These are phyloP conservation scores for Acrossocheilus wenchowensis DNA, from an alignment of 2,797 vertebrate genomes.

Conservation along the genomic window DNA sequence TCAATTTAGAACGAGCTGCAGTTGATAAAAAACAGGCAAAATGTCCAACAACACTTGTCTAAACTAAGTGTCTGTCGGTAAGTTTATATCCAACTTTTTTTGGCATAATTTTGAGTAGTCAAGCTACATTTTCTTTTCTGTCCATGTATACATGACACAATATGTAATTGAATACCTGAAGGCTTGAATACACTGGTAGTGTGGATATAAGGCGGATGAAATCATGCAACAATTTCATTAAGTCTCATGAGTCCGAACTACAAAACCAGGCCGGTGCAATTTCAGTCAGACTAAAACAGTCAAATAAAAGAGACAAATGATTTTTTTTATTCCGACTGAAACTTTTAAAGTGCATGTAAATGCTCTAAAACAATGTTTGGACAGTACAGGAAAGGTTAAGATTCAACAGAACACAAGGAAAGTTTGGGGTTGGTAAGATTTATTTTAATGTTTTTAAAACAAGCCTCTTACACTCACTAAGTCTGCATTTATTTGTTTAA, in stretches of 20 bases:
- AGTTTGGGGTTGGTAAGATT: background rate
- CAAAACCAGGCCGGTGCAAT: background rate
- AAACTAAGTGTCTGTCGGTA: background rate
- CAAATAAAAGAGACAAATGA: background rate
- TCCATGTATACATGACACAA: background rate
- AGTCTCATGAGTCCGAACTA: background rate
- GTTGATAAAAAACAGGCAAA: background rate
- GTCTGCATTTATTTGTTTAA: background rate
- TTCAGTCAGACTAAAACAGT: background rate
- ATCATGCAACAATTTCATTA: background rate
- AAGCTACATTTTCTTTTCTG: background rate
- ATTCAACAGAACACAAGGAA: background rate
- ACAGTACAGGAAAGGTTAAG: constrained; percentile 59
- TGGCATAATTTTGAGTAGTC: background rate
- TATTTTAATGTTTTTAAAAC: background rate
- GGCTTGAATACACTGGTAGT: background rate
- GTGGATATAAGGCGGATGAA: background rate
- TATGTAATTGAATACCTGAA: background rate
- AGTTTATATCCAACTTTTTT: background rate
- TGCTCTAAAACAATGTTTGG: constrained; percentile 63
- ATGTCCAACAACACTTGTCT: constrained; percentile 43
- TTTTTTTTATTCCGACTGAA: background rate
- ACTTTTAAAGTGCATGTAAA: constrained; percentile 23
- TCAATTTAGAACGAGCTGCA: background rate
- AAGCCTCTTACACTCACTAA: background rate